Evolutionary conservation across 1,140 invertebrate species (phyloP).

Genomic region (Goniozus legneri): DNA sequence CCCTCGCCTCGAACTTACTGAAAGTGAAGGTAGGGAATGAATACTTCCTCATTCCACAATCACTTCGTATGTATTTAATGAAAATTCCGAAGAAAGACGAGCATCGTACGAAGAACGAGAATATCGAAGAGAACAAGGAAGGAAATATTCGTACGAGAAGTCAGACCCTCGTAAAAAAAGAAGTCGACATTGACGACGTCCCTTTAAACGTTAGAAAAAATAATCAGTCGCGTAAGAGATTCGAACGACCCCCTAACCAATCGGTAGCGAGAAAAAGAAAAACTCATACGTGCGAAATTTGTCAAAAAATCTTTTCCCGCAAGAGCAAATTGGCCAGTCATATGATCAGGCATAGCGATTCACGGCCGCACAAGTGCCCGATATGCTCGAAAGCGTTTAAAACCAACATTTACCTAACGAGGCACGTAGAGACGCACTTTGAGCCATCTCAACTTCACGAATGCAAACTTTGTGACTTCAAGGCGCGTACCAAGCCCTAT

Average conservation of each 20-base stretch:
- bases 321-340: slow-evolving; percentile 42
- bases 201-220: slow-evolving; percentile 27
- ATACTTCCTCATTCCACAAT: slow-evolving; percentile 42
- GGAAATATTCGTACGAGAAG: neutral
- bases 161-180: slow-evolving; percentile 5
- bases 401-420: slow-evolving; percentile 48
- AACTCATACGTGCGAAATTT: slow-evolving; percentile 40
- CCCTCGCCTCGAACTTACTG: slow-evolving; percentile 33
- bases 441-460: slow-evolving; percentile 27
- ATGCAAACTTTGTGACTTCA: slow-evolving; percentile 43
- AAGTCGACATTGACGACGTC: slow-evolving; percentile 20
- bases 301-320: slow-evolving; percentile 33
- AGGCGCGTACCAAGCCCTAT: slow-evolving; percentile 49
- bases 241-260: slow-evolving; percentile 15
- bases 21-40: slow-evolving; percentile 40
- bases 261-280: slow-evolving; percentile 19
- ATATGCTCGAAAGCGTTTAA: slow-evolving; percentile 54
- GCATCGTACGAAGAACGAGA: neutral
- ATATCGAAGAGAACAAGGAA: neutral
- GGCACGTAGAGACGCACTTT: slow-evolving; percentile 54
- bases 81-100: slow-evolving; percentile 19
- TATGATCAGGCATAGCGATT: slow-evolving; percentile 47
- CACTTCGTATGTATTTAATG: slow-evolving; percentile 37
- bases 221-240: neutral
- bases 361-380: slow-evolving; percentile 48